Percentiles rank a stretch among this genome's conserved stretches.
Evolutionary conservation across 2,888 invertebrate species (phyloP).

Genomic region (Seira ritae): DNA sequence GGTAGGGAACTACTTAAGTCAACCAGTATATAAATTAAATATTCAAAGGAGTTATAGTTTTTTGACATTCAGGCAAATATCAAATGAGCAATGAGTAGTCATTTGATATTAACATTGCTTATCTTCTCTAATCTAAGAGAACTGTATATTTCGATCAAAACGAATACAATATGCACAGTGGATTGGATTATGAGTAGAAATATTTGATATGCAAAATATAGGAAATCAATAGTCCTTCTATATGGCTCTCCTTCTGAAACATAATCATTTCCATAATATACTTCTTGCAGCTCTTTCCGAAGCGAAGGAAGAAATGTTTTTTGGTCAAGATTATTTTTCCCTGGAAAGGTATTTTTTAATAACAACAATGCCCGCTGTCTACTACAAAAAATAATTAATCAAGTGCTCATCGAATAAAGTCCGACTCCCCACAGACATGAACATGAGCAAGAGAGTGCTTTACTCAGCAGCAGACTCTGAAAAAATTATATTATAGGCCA

Average conservation of each 20-base stretch:
- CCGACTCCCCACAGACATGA: neutral
- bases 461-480: neutral
- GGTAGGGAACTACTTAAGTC: too few relatives aligned
- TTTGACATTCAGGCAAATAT: too few relatives aligned
- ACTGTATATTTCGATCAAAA: too few relatives aligned
- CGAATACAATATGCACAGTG: too few relatives aligned
- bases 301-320: neutral
- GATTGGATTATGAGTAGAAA: too few relatives aligned
- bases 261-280: neutral
- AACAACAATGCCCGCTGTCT: neutral
- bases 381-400: slow-evolving; percentile 20
- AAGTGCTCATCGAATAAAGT: slow-evolving; percentile 1
- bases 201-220: too few relatives aligned
- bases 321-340: neutral
- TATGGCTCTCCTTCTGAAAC: slow-evolving; percentile 1
- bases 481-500: slow-evolving; percentile 12
- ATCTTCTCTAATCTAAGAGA: too few relatives aligned
- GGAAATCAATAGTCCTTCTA: neutral
- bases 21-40: too few relatives aligned
- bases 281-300: slow-evolving; percentile 17
- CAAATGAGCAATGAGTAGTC: too few relatives aligned
- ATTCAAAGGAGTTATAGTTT: too few relatives aligned
- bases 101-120: too few relatives aligned
- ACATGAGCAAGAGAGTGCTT: too few relatives aligned
- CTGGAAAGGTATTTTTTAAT: neutral